Conservation (phyloP, 2,888 invertebrate genomes). For the Epicampocera succincta region DNA sequence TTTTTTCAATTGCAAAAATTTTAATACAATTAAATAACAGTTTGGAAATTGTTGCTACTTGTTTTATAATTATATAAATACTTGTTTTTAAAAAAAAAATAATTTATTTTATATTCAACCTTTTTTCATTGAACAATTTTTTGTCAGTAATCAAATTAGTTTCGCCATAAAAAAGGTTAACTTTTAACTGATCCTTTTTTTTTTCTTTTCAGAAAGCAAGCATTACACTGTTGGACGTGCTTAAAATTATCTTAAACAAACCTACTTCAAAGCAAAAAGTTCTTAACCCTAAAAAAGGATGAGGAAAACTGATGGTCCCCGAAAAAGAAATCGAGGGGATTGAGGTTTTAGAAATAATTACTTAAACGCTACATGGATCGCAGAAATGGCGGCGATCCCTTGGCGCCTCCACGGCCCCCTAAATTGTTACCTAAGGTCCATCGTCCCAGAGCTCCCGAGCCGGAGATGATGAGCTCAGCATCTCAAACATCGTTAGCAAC, state of each 20-base stretch:
- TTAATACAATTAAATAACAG: too few relatives aligned
- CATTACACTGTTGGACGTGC: conserved; percentile 51
- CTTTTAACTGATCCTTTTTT: conserved; percentile 22
- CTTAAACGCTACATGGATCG: conserved; percentile 85
- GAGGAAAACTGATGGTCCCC: conserved; percentile 86
- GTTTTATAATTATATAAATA: too few relatives aligned
- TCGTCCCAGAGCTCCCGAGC: conserved; percentile 84
- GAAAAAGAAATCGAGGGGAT: conserved; percentile 83
- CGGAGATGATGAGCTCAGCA: conserved; percentile 80
- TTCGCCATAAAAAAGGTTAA: not conserved
- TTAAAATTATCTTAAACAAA: not conserved
- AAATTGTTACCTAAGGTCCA: conserved; percentile 88
- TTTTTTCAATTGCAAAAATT: too few relatives aligned
- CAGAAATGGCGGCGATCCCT: conserved; percentile 88
- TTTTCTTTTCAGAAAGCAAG: conserved; percentile 84
- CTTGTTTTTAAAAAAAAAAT: too few relatives aligned
- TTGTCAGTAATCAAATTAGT: too few relatives aligned
- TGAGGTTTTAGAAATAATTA: conserved; percentile 77
- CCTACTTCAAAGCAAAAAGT: not conserved
- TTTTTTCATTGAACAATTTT: too few relatives aligned
- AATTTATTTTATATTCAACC: too few relatives aligned
- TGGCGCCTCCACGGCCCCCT: conserved; percentile 89
- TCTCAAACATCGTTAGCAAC: conserved; percentile 68
- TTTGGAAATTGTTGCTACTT: too few relatives aligned
- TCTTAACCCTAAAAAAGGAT: conserved; percentile 80